Percentiles rank a stretch among this genome's conserved stretches.
phyloP scores from a whole-genome alignment of 2,797 vertebrate genomes.

The Pangasius larnaudii region DNA sequence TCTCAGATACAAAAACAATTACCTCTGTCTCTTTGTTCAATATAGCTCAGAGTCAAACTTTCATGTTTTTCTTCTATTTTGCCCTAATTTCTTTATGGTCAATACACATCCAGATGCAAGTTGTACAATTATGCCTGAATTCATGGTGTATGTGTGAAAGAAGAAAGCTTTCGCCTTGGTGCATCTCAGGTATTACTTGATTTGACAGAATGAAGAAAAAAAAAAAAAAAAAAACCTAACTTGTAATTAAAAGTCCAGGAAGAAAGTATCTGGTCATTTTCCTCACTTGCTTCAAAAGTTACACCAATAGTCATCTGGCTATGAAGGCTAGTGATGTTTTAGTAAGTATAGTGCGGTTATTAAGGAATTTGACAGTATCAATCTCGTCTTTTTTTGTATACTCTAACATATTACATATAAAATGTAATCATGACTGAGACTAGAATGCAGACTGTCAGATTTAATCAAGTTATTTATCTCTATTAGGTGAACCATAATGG shows the following conservation, averaged over 20 bases:
- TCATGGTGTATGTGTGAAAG: not conserved
- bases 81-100: not conserved
- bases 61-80: constrained; percentile 10
- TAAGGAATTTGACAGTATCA: not conserved
- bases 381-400: not conserved
- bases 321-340: not conserved
- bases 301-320: not conserved
- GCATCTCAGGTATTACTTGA: not conserved
- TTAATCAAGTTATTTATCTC: not conserved
- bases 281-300: not conserved
- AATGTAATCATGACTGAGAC: not conserved
- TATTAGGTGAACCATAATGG: not conserved
- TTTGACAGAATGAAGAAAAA: not conserved
- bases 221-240: no score
- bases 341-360: not conserved
- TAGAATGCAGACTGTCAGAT: not conserved
- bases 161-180: not conserved
- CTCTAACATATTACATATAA: not conserved
- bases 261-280: not conserved
- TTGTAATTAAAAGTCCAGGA: not conserved
- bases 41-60: not conserved
- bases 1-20: not conserved
- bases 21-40: not conserved
- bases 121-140: not conserved
- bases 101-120: not conserved